These are phyloP conservation scores for Tribolium freemani DNA, from an alignment of 2,888 invertebrate genomes.

Conservation along the genomic window DNA sequence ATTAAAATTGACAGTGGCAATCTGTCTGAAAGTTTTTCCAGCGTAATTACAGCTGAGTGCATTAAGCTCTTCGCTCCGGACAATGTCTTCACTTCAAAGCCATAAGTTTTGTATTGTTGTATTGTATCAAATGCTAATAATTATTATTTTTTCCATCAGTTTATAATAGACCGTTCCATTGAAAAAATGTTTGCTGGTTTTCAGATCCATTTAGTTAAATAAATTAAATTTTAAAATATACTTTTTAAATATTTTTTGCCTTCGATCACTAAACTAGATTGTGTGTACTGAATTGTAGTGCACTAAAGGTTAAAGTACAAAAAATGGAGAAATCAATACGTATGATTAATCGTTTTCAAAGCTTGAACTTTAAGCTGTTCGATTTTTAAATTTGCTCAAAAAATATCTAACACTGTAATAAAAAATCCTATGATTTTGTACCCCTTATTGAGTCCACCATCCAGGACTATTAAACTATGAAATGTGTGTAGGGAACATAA, in stretches of 20 bases:
- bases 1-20: constrained; percentile 29
- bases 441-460: not conserved
- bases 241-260: not conserved
- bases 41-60: constrained; percentile 17
- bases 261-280: not conserved
- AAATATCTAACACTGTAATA: not conserved
- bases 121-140: not conserved
- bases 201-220: not conserved
- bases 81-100: not conserved
- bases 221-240: too few relatives aligned
- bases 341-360: not conserved
- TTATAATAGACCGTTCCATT: not conserved
- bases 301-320: not conserved
- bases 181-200: not conserved
- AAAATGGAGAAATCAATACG: not conserved
- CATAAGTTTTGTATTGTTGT: not conserved
- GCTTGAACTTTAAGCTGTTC: not conserved
- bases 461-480: not conserved
- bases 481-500: not conserved
- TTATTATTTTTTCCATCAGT: not conserved
- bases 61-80: constrained; percentile 1
- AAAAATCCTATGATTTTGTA: not conserved
- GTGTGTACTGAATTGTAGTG: not conserved
- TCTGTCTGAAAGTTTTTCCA: constrained; percentile 34
- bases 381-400: not conserved